Evolutionary conservation across 2,888 invertebrate genomes (phyloP).

Genomic region (Heliconius charithonia): DNA sequence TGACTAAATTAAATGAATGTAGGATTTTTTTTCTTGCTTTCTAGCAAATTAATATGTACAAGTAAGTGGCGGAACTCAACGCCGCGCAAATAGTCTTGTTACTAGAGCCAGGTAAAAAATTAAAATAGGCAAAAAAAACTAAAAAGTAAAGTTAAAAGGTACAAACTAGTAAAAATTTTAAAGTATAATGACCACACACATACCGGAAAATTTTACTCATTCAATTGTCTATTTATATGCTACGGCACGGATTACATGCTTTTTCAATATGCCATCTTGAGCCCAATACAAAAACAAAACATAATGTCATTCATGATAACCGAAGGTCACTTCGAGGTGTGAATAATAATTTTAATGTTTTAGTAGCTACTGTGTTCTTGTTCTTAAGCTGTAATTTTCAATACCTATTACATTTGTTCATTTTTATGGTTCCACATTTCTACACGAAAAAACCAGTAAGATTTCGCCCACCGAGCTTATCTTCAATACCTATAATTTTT

Average conservation of each 20-base stretch:
- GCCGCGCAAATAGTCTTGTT: neutral
- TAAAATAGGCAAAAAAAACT: neutral
- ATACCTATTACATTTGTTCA: neutral
- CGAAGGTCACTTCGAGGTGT: conserved; percentile 26
- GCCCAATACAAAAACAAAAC: neutral
- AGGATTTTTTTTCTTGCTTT: too few species aligned
- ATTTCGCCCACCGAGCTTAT: too few species aligned
- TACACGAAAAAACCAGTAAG: neutral
- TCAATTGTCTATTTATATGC: conserved; percentile 27
- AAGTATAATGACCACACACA: neutral
- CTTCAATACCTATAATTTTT: too few species aligned
- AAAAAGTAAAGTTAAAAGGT: neutral
- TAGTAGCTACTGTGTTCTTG: neutral
- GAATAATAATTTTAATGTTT: conserved; percentile 16
- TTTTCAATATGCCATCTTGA: conserved; percentile 14
- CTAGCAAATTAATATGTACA: too few species aligned
- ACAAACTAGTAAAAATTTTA: neutral
- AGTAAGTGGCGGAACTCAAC: neutral
- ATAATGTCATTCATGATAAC: conserved; percentile 21
- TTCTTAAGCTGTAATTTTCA: neutral
- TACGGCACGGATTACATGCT: neutral
- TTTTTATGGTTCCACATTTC: neutral
- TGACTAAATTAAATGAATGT: too few species aligned
- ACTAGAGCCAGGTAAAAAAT: neutral
- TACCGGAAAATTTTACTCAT: conserved; percentile 3